Evolutionary conservation across 2,113 vertebrate species (phyloP), one percentile per base, ranked within the genome.

Genomic region (Bambusicola thoracicus): DNA sequence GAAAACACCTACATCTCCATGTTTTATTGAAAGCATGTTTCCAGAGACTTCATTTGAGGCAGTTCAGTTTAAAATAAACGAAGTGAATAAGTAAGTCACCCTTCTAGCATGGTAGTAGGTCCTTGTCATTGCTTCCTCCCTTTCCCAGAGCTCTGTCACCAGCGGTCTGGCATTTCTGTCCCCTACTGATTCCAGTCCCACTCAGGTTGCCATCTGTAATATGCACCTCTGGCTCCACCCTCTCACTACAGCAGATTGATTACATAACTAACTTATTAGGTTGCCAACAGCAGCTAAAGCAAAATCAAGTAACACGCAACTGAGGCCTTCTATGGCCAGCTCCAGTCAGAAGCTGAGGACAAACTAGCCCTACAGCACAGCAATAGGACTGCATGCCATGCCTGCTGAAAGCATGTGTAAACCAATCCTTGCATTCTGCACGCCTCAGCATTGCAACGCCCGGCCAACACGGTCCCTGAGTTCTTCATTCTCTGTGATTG

Each of bases 401-500:
- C 69, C 32, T 24, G 55, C 46, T 61, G 55, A 63, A 89, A 89
- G 21, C 24, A 53, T 49, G 49, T 74, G 92, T 86, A 95, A 97
- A 80, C 22, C 36, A 94, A 96, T 48, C 76, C 90, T 40, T 48
- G 55, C 25, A 55, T 87, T 90, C 67, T 96, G 90, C 73, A 25
- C 24, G 62, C 46, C 34, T 91, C 82, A 84, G 63, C 85, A 30
- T 40, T 36, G 58, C 78, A 58, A 29, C 72, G 24, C 70, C 36
- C 58, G 70, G 58, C 46, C 59, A 62, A 51, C 19, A 10, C 0
- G 0, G 30, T 32, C 53, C 40, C 40, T 2, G 15, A n/a, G 65
- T 66, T 61, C 65, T 81, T 92, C 88, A 70, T 55, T 58, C 68
- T 29, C 48, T 73, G 11, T 95, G 95, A 97, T 58, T 95, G 93